Evolutionary conservation across 2,113 vertebrate species (phyloP), one percentile per base, ranked within the genome.

Genomic region (Asarcornis scutulata): DNA sequence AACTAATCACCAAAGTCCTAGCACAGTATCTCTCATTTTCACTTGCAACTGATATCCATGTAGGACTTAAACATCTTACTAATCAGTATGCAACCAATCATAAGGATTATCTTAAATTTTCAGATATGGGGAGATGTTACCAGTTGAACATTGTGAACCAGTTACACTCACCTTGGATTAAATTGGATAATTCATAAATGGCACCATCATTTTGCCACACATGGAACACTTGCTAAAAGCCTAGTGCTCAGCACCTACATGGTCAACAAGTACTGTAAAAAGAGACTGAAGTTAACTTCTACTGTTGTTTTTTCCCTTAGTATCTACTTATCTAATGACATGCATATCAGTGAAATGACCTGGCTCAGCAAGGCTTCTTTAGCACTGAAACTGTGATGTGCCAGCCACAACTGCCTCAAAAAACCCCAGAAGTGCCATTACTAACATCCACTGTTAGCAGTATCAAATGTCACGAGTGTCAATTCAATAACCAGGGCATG

Each of bases 401-500:
- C 50, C 88, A 94, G 79, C 66, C 86, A 78, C 77, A 93, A 76
- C 17, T 50, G 71, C 42, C 15, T 90, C 73, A 89, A 86, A 94
- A 42, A 1, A 5, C 50, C 63, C 69, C 76, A 75, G 27, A 46
- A 80, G 69, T 80, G 78, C 23, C 48, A 91, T 94, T 75, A 21
- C 84, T 69, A 48, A 44, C 72, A 68, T 36, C 55, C 78, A 29
- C 5, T 82, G 69, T n/a, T 94, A 50, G 74, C 48, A 84, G 76
- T n/a, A 72, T 23, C 91, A 80, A 81, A 88, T 66, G 64, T 63
- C 69, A 83, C 1, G 12, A 60, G 86, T 53, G 63, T 86, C 79
- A 96, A 69, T 71, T 84, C 84, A 93, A 87, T 75, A 92, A 89
- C 25, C 40, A 88, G 60, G 73, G 72, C 79, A 81, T 29, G 55